A percentile compares a stretch with the other conserved stretches of the same genome.
Evolutionary conservation across 2,888 invertebrate species (phyloP).

Genomic region (Seira ritae): DNA sequence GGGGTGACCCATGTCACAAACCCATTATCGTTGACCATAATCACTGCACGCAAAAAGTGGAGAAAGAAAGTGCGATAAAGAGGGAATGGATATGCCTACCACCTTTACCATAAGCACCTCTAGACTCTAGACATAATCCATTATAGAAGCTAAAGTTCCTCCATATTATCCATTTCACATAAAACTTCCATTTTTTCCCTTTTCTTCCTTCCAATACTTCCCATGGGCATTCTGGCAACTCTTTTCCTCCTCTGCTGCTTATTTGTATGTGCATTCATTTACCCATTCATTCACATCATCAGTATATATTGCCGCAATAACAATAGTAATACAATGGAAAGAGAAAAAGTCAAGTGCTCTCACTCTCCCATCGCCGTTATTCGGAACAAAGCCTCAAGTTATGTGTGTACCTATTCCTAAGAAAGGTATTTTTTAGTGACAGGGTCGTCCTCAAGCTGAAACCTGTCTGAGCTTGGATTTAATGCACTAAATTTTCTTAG

Average conservation of each 20-base stretch:
- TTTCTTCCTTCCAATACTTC: constrained; percentile 31
- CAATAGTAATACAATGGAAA: constrained; percentile 26
- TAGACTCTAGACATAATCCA: too few species aligned
- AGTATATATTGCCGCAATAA: constrained; percentile 20
- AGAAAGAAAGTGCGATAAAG: constrained; percentile 33
- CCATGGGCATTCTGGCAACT: constrained; percentile 13
- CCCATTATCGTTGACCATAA: constrained; percentile 54
- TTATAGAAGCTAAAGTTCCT: too few species aligned
- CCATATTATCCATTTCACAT: too few species aligned
- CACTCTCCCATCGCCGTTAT: neutral
- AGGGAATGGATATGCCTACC: constrained; percentile 8
- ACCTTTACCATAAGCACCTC: too few species aligned
- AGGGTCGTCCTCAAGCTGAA: too few species aligned
- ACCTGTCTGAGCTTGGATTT: too few species aligned
- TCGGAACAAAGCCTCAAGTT: neutral
- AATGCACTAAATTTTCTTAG: too few species aligned
- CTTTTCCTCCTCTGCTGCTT: constrained; percentile 18
- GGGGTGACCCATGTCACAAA: constrained; percentile 56
- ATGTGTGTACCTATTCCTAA: too few species aligned
- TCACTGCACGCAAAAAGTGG: constrained; percentile 38
- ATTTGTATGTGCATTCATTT: constrained; percentile 6
- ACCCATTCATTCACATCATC: too few species aligned
- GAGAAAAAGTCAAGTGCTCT: constrained; percentile 31
- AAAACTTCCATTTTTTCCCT: constrained; percentile 15
- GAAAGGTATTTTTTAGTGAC: too few species aligned